Conservation (phyloP, 2,797 vertebrate species). For the Halcyon leucocephala region DNA sequence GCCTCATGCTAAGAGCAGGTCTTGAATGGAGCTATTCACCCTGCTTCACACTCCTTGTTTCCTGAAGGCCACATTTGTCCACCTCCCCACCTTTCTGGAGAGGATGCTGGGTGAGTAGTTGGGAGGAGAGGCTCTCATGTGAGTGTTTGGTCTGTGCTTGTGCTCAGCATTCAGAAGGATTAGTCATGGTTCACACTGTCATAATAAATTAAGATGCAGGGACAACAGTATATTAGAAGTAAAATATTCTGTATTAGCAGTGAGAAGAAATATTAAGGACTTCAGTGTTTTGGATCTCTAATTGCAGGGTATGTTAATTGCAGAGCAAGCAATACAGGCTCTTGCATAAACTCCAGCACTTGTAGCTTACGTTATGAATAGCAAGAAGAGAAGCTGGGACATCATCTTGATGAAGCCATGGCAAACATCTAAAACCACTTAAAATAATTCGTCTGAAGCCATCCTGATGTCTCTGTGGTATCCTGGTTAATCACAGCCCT, state of each 20-base stretch:
- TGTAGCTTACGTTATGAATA: background rate
- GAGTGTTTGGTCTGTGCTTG: background rate
- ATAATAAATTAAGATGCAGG: background rate
- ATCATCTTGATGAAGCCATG: constrained; percentile 4
- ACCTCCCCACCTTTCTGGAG: background rate
- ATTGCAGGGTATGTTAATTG: constrained; percentile 16
- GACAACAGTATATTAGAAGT: background rate
- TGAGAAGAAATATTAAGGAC: background rate
- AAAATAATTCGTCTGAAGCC: background rate
- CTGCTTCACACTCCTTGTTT: background rate
- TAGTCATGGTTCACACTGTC: background rate
- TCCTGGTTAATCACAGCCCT: background rate
- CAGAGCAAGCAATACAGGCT: background rate
- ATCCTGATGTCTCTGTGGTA: background rate
- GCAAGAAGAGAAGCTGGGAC: background rate
- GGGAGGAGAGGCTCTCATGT: background rate
- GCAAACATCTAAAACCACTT: constrained; percentile 59
- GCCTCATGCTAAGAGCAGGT: background rate
- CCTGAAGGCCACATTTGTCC: background rate
- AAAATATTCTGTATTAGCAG: background rate
- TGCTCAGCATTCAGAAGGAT: background rate
- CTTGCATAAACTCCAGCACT: background rate
- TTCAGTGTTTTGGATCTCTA: background rate
- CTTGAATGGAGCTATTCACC: background rate
- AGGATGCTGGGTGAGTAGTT: background rate